phyloP scores from a whole-genome alignment of 2,113 vertebrate genomes.

The Corydoras sp. region DNA sequence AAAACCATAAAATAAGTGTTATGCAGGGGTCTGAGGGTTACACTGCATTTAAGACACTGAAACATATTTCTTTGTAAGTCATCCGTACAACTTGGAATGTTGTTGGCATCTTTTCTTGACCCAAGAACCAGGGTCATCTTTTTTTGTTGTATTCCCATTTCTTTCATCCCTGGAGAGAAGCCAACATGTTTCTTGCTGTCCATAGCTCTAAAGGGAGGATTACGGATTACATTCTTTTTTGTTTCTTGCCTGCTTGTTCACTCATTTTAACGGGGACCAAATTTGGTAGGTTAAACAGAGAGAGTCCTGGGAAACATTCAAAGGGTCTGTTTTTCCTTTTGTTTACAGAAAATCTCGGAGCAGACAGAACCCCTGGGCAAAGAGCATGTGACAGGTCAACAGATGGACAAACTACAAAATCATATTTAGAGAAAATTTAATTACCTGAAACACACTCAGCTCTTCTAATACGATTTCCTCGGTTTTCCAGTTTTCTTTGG shows the following conservation, averaged over 20 bases:
- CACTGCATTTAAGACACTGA: background rate
- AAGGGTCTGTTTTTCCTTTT: slow-evolving; percentile 47
- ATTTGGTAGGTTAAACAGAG: slow-evolving; percentile 20
- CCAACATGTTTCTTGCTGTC: slow-evolving; percentile 6
- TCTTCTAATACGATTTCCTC: slow-evolving; percentile 77
- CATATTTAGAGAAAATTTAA: background rate
- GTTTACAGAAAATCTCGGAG: slow-evolving; percentile 35
- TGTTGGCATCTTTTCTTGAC: background rate
- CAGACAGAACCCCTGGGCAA: slow-evolving; percentile 5
- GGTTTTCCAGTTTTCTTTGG: slow-evolving; percentile 45
- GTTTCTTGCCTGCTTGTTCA: background rate
- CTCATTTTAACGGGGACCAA: background rate
- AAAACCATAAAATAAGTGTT: no score
- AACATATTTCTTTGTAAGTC: background rate
- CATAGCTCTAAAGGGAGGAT: background rate
- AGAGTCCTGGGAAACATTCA: slow-evolving; percentile 50
- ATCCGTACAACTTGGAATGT: background rate
- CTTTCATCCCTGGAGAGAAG: slow-evolving; percentile 4
- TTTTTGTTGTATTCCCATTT: background rate
- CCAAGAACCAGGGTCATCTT: background rate
- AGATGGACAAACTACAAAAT: slow-evolving; percentile 18
- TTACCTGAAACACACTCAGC: slow-evolving; percentile 71
- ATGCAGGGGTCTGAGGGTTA: no score
- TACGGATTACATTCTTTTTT: slow-evolving; percentile 10
- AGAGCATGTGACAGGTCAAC: slow-evolving; percentile 17